A percentile compares a stretch with the other conserved stretches of the same genome.
phyloP scores from a whole-genome alignment of 2,113 vertebrate species.

The Trogon surrucura region DNA sequence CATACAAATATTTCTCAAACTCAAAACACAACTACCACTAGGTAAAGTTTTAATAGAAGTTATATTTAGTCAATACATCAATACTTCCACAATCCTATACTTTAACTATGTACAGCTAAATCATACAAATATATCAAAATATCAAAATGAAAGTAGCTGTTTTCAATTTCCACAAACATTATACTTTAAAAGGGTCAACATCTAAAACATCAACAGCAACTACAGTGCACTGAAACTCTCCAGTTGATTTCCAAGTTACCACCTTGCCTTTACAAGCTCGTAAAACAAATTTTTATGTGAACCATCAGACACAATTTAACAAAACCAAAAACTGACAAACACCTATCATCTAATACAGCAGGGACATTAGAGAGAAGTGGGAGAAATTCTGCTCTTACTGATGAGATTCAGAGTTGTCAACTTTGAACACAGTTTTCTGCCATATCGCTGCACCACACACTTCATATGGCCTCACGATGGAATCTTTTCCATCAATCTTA shows the following conservation, averaged over 20 bases:
- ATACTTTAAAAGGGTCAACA: background rate
- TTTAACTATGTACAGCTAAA: background rate
- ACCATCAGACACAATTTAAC: background rate
- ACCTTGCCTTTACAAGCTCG: background rate
- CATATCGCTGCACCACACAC: background rate
- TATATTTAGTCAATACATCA: background rate
- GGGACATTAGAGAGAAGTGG: rapidly evolving
- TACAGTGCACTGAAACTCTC: background rate
- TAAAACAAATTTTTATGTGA: background rate
- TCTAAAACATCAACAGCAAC: background rate
- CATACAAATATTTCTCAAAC: background rate
- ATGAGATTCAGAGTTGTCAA: background rate
- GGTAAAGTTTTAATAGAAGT: background rate
- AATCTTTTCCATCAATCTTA: background rate
- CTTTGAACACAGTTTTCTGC: background rate
- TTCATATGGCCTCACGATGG: background rate
- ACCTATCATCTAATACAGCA: background rate
- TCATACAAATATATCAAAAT: background rate
- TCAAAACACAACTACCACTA: background rate
- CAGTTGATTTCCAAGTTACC: background rate
- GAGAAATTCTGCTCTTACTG: background rate
- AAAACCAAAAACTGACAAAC: background rate
- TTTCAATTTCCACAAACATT: background rate
- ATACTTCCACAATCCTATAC: background rate
- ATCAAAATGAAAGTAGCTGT: background rate